phyloP scores from a whole-genome alignment of 2,797 vertebrate species.

The Eulemur albifrons region DNA sequence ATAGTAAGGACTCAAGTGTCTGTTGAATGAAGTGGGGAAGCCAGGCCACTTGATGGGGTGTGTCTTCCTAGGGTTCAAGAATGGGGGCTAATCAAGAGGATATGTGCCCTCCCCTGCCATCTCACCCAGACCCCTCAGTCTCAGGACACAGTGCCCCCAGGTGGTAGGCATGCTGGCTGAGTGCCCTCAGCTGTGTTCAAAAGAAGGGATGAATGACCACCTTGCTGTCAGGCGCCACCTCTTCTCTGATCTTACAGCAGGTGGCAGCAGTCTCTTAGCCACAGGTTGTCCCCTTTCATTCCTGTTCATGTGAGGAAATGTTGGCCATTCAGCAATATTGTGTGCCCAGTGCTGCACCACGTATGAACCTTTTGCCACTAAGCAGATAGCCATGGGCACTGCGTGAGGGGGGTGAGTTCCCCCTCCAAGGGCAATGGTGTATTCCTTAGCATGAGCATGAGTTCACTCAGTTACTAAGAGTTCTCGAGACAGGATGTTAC shows the following conservation, averaged over 20 bases:
- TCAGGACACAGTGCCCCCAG: not conserved
- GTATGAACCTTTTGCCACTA: not conserved
- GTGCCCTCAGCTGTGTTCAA: not conserved
- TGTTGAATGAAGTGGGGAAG: not conserved
- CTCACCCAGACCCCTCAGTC: not conserved
- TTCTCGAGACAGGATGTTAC: not conserved
- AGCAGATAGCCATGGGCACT: not conserved
- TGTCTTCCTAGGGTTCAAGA: not conserved
- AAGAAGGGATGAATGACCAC: not conserved
- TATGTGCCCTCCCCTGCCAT: accelerated
- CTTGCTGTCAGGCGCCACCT: not conserved
- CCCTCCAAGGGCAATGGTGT: not conserved
- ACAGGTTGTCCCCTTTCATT: not conserved
- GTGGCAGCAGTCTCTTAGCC: slow-evolving; percentile 36
- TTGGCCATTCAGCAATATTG: not conserved
- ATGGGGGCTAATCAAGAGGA: not conserved
- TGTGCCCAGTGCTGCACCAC: not conserved
- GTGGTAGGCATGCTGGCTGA: not conserved
- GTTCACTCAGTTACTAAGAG: not conserved
- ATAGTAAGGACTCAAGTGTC: not conserved
- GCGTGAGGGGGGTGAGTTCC: not conserved
- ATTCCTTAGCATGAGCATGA: not conserved
- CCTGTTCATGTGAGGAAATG: not conserved
- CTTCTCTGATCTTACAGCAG: not conserved
- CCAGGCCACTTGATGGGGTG: not conserved